These are phyloP conservation scores for Lepidotrigona ventralis DNA, from an alignment of 1,140 invertebrate genomes.

Conservation along the genomic window DNA sequence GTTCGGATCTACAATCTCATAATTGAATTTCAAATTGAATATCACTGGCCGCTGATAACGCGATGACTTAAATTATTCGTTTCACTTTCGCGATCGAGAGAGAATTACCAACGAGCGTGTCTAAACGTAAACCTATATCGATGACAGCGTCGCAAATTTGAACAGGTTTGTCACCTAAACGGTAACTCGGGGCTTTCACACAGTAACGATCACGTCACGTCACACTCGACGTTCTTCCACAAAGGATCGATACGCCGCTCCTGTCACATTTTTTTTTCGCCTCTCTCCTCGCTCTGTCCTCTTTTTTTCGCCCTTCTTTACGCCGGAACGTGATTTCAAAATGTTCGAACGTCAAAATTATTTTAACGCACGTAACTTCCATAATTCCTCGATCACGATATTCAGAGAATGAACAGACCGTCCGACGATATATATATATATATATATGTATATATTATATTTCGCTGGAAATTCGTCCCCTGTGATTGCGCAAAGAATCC, in stretches of 20 bases:
- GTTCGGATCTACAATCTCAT: not conserved
- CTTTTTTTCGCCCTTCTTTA: not conserved
- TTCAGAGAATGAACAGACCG: conserved; percentile 11
- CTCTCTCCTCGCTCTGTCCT: not conserved
- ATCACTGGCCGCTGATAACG: not conserved
- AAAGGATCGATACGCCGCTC: conserved; percentile 17
- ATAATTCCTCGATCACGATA: conserved; percentile 27
- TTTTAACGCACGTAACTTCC: not conserved
- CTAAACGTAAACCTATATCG: not conserved
- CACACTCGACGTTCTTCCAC: not conserved
- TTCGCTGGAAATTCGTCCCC: conserved; percentile 4
- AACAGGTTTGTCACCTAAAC: not conserved
- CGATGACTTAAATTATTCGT: not conserved
- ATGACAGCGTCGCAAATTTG: not conserved
- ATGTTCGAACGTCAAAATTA: conserved; percentile 4
- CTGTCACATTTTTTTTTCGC: not conserved
- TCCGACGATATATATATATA: not conserved
- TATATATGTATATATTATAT: conserved; percentile 17
- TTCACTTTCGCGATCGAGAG: not conserved
- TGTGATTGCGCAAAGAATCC: conserved; percentile 5
- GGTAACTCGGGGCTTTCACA: not conserved
- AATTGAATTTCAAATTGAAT: not conserved
- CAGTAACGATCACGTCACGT: conserved; percentile 1
- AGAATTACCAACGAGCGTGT: not conserved
- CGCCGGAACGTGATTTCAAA: conserved; percentile 4